phyloP scores from a whole-genome alignment of 2,113 vertebrate genomes.

The Oostethus manadensis region DNA sequence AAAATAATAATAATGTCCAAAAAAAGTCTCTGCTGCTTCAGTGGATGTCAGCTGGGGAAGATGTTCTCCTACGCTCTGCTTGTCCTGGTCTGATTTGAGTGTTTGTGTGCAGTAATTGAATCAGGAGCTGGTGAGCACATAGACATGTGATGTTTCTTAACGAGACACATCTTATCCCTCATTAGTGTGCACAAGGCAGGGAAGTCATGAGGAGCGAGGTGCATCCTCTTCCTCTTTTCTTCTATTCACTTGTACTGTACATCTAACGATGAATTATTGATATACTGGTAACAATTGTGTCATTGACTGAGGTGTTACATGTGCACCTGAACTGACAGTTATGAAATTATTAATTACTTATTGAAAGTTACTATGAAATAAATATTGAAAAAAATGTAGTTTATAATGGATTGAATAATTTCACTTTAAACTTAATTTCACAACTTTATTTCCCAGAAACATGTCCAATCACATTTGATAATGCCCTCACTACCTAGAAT shows the following conservation, averaged over 20 bases:
- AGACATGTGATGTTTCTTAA: constrained; percentile 72
- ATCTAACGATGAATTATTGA: not conserved
- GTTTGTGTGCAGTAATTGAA: constrained; percentile 49
- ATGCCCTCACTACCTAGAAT: too few relatives aligned
- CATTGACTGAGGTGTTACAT: not conserved
- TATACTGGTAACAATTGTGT: not conserved
- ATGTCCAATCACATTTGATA: not conserved
- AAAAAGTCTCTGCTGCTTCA: not conserved
- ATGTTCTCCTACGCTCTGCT: constrained; percentile 10
- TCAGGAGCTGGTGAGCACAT: constrained; percentile 36
- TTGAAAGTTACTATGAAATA: too few relatives aligned
- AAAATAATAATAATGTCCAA: not conserved
- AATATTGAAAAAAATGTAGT: too few relatives aligned
- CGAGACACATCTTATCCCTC: constrained; percentile 63
- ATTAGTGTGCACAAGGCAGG: constrained; percentile 51
- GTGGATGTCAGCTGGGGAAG: not conserved
- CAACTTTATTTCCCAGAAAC: not conserved
- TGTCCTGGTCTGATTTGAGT: not conserved
- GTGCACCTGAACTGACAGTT: too few relatives aligned
- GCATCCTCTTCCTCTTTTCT: constrained; percentile 2
- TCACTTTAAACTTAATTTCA: too few relatives aligned
- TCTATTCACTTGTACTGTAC: not conserved
- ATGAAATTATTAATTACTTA: too few relatives aligned
- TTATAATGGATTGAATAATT: not conserved
- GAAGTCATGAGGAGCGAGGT: constrained; percentile 27